These are phyloP conservation scores for Marcusenius ussheri DNA, from an alignment of 2,113 vertebrate genomes.

Conservation along the genomic window DNA sequence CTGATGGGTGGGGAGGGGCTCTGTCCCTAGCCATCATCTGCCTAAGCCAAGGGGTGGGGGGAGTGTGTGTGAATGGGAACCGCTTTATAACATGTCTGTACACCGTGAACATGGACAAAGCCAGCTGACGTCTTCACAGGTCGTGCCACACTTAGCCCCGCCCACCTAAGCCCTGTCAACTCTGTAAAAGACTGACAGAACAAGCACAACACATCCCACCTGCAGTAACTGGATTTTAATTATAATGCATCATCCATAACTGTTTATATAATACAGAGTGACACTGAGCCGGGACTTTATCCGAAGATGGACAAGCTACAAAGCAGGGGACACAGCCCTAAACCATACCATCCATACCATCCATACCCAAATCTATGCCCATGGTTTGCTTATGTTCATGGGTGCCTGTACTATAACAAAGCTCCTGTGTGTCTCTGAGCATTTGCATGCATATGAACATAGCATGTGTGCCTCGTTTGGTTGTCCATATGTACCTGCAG, in stretches of 20 bases:
- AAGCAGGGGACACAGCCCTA: not conserved
- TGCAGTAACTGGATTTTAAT: not conserved
- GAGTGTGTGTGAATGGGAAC: not conserved
- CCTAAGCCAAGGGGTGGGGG: not conserved
- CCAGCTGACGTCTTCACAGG: not conserved
- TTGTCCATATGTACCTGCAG: too few species aligned
- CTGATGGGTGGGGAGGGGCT: constrained; percentile 35
- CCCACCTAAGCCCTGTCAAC: not conserved
- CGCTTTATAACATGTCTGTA: not conserved
- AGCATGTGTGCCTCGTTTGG: too few species aligned
- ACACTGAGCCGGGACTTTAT: not conserved
- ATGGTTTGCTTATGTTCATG: too few species aligned
- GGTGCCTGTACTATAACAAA: too few species aligned
- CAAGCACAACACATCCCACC: not conserved
- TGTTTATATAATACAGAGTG: not conserved
- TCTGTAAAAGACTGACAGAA: not conserved
- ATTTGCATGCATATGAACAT: too few species aligned
- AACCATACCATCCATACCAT: not conserved
- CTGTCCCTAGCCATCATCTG: not conserved
- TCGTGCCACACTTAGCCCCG: not conserved
- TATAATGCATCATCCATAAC: not conserved
- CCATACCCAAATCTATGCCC: too few species aligned
- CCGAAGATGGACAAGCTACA: not conserved
- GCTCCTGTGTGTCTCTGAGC: too few species aligned
- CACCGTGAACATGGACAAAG: not conserved